A percentile compares a stretch with the other conserved stretches of the same genome.
Conservation (phyloP, 2,888 invertebrate genomes). For the Silvanus unidentatus region DNA sequence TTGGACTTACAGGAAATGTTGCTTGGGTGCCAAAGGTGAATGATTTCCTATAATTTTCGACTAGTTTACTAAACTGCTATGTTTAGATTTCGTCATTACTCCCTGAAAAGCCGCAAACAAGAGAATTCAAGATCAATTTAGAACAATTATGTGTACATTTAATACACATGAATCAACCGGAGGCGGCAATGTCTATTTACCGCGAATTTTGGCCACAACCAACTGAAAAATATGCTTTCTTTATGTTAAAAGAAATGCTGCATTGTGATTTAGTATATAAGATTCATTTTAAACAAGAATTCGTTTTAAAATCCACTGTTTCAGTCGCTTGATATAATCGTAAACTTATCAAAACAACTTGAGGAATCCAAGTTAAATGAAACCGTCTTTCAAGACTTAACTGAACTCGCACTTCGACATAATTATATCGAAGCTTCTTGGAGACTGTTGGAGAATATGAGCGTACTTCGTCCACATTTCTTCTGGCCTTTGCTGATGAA, state of each 20-base stretch:
- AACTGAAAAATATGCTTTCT: slow-evolving; percentile 53
- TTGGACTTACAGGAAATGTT: too few species aligned
- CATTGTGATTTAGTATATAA: slow-evolving; percentile 46
- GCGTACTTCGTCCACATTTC: slow-evolving; percentile 52
- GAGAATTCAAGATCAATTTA: slow-evolving; percentile 22
- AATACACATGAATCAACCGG: slow-evolving; percentile 48
- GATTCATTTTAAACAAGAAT: slow-evolving; percentile 4
- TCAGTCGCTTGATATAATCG: slow-evolving; percentile 48
- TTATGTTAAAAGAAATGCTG: slow-evolving; percentile 55
- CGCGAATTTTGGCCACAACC: slow-evolving; percentile 38
- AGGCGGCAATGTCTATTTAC: slow-evolving; percentile 51
- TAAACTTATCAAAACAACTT: slow-evolving; percentile 47
- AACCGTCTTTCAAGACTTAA: slow-evolving; percentile 40
- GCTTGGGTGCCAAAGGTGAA: too few species aligned
- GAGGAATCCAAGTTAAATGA: slow-evolving; percentile 48
- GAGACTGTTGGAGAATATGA: slow-evolving; percentile 41
- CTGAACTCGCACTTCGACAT: slow-evolving; percentile 47
- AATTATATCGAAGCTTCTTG: slow-evolving; percentile 47
- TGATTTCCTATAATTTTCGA: too few species aligned
- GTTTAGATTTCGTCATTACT: slow-evolving; percentile 21
- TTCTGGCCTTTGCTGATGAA: slow-evolving; percentile 61
- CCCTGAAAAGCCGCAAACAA: slow-evolving; percentile 15
- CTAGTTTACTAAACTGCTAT: too few species aligned
- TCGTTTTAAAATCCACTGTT: slow-evolving; percentile 8
- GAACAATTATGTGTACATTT: slow-evolving; percentile 49